A percentile compares a stretch with the other conserved stretches of the same genome.
Evolutionary conservation across 2,888 invertebrate species (phyloP).

Genomic region (Lasioglossum lativentre): DNA sequence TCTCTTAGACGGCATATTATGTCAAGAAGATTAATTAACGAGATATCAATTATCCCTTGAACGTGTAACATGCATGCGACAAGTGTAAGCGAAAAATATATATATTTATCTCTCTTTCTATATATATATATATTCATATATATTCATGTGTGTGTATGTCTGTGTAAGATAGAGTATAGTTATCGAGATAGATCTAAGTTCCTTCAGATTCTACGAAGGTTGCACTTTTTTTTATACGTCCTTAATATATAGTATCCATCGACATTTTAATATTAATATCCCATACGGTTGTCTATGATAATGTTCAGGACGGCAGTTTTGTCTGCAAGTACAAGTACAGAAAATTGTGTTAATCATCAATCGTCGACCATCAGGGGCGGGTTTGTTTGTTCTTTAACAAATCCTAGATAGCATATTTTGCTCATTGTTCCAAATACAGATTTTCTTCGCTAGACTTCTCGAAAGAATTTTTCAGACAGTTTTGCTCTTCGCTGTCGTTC

Average conservation of each 20-base stretch:
- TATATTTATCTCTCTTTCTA: background rate
- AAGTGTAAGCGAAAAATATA: constrained; percentile 38
- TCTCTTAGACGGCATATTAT: constrained; percentile 51
- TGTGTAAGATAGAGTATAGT: background rate
- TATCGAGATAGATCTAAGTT: constrained; percentile 28
- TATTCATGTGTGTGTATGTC: background rate
- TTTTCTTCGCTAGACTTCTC: background rate
- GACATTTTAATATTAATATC: constrained; percentile 74
- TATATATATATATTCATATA: background rate
- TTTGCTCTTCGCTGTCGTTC: background rate
- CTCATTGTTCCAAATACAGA: background rate
- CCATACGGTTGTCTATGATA: constrained; percentile 81
- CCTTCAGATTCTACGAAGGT: constrained; percentile 11
- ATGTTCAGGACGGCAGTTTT: constrained; percentile 81
- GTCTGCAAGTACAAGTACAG: constrained; percentile 78
- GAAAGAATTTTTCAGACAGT: background rate
- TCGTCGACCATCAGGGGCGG: constrained; percentile 18
- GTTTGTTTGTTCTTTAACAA: background rate
- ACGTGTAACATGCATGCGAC: constrained; percentile 40
- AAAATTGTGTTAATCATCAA: constrained; percentile 63
- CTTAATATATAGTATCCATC: constrained; percentile 47
- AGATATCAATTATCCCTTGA: constrained; percentile 16
- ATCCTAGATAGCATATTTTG: background rate
- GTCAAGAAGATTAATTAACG: constrained; percentile 55
- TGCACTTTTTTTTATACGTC: constrained; percentile 40